Base-by-base conservation (phyloP, 1,140 invertebrate genomes). In the Phthorimaea operculella region DNA sequence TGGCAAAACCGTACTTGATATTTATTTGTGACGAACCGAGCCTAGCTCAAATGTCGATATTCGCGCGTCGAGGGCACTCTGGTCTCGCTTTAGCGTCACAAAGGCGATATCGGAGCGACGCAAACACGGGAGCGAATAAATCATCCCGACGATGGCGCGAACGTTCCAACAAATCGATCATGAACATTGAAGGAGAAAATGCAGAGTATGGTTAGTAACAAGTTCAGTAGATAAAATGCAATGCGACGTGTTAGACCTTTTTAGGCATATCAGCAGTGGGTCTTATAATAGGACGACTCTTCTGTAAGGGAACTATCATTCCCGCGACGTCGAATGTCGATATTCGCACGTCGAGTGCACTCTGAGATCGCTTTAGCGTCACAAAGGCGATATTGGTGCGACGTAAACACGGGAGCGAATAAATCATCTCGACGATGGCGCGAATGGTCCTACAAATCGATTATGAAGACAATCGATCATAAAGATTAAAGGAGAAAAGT, bases 71-170 rank as follows among this genome's bases (percentile, higher is more conserved):
- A 66, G 54, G 60, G 61, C 63, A 52, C 69, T 75, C 48, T 47
- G 53, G 54, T 63, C 58, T 45, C 54, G 57, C 52, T 68, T 70
- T 63, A 68, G 50, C 69, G 61, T 65, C 63, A 74, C 66, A 75
- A 70, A 72, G 55, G 58, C 59, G 67, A 66, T 67, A 71, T 71
- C 65, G 65, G 68, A 58, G 57, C 60, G 62, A 57, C 55, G 63
- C 72, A 65, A 76, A 76, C 73, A 70, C 58, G 55, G n/a, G 54
- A 57, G 52, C 63, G 65, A 69, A 77, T 77, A 74, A 77, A 73
- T 76, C 70, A 72, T 70, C 59, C n/a, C 47, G 17, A 45, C 66
- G 70, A 67, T 62, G 64, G 54, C 57, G 52, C 66, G 64, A 71
- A 69, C 64, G 50, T 17, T 48, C 44, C 58, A 62, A 68, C 63